Evolutionary conservation across 2,113 vertebrate species (phyloP).

Genomic region (Odontophorus gujanensis): DNA sequence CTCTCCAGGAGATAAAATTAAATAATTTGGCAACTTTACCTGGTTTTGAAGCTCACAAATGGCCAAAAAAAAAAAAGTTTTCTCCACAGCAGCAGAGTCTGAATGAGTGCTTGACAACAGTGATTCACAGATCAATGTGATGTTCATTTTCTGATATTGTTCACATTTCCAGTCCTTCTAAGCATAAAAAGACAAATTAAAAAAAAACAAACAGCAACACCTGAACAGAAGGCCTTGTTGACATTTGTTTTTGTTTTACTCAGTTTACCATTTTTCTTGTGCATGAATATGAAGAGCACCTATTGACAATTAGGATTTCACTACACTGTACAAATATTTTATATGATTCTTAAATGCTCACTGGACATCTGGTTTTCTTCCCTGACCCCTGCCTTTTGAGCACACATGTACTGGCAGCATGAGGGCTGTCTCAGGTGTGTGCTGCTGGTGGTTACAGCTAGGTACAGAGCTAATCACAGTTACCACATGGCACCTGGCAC

Average conservation of each 20-base stretch:
- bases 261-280: background rate
- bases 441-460: background rate
- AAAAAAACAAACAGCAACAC: background rate
- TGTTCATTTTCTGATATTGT: background rate
- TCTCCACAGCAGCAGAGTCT: background rate
- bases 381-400: accelerated
- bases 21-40: background rate
- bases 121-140: background rate
- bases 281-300: accelerated
- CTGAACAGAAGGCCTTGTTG: background rate
- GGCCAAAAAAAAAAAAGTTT: background rate
- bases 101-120: accelerated
- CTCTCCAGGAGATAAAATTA: background rate
- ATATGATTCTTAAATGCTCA: background rate
- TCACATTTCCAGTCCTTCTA: background rate
- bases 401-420: background rate
- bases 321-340: background rate
- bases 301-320: background rate
- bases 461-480: background rate
- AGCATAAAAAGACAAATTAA: background rate
- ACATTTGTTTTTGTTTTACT: background rate
- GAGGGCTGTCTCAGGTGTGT: background rate
- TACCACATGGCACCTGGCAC: background rate
- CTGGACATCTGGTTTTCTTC: background rate
- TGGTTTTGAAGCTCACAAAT: background rate